These are phyloP conservation scores for Lophochroa leadbeateri DNA, from an alignment of 2,113 vertebrate species.

Conservation along the genomic window DNA sequence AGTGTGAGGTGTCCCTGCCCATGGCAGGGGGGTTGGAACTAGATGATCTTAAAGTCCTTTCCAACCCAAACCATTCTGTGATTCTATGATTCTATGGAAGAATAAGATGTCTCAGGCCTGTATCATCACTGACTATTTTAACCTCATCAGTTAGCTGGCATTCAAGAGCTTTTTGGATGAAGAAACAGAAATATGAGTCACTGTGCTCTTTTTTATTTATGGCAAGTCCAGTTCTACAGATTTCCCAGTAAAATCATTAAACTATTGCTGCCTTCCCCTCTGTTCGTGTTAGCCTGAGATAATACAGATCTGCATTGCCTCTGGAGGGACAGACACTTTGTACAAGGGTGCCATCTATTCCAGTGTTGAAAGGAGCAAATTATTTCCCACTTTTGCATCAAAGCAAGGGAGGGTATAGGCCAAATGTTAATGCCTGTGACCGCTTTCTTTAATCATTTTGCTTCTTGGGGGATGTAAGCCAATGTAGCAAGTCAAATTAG, in stretches of 20 bases:
- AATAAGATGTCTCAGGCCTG: background rate
- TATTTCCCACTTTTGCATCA: background rate
- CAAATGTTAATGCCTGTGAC: background rate
- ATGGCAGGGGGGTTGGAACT: too few relatives aligned
- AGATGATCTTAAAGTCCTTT: too few relatives aligned
- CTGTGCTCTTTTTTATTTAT: background rate
- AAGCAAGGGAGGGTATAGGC: background rate
- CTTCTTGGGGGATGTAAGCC: background rate
- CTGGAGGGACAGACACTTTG: background rate
- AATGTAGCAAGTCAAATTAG: background rate
- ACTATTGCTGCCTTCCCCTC: background rate
- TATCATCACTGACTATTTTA: background rate
- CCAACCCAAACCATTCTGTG: too few relatives aligned
- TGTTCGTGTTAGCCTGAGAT: background rate
- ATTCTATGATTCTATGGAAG: background rate
- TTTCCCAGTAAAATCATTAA: background rate
- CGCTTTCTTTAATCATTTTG: background rate
- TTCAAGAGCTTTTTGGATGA: background rate
- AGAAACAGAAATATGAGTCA: background rate
- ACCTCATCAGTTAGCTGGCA: background rate
- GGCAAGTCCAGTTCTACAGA: background rate
- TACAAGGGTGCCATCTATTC: background rate
- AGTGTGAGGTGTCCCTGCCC: too few relatives aligned
- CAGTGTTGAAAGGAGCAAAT: background rate
- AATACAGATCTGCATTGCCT: background rate